Conservation (phyloP, 2,797 vertebrate species). For the Limosa lapponica region DNA sequence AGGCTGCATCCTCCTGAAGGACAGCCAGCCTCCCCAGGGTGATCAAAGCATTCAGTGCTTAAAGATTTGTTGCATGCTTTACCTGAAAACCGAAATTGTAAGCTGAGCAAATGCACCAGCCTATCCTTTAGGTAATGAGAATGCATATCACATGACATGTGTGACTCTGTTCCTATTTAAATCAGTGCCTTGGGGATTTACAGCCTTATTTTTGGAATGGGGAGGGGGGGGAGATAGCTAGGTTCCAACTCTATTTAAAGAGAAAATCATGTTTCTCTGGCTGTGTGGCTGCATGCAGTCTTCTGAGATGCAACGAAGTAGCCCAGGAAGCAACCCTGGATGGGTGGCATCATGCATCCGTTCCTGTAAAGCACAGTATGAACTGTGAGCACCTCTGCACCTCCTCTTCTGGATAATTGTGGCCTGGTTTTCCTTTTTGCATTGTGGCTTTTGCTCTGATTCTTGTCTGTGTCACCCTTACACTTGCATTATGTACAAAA, state of each 20-base stretch:
- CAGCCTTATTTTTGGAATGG: constrained; percentile 56
- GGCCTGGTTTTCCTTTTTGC: not conserved
- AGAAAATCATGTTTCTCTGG: not conserved
- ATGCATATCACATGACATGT: not conserved
- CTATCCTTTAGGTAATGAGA: not conserved
- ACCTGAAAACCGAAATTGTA: not conserved
- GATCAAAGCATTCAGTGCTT: fast-evolving
- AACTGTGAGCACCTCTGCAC: not conserved
- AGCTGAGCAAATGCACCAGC: not conserved
- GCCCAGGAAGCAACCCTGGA: not conserved
- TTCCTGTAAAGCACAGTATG: not conserved
- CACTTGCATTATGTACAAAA: not conserved
- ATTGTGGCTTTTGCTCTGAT: not conserved
- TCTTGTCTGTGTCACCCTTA: not conserved
- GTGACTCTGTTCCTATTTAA: constrained; percentile 28
- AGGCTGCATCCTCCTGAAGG: not conserved
- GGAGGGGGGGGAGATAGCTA: not conserved
- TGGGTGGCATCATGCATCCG: not conserved
- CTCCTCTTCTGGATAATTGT: not conserved
- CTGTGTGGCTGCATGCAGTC: not conserved
- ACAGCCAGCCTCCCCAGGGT: not conserved
- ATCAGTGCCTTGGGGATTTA: constrained; percentile 34
- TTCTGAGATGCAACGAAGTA: not conserved
- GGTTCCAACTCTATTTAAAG: constrained; percentile 40
- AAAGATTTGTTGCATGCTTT: not conserved